Conservation (phyloP, 2,113 vertebrate species). For the Menura novaehollandiae region DNA sequence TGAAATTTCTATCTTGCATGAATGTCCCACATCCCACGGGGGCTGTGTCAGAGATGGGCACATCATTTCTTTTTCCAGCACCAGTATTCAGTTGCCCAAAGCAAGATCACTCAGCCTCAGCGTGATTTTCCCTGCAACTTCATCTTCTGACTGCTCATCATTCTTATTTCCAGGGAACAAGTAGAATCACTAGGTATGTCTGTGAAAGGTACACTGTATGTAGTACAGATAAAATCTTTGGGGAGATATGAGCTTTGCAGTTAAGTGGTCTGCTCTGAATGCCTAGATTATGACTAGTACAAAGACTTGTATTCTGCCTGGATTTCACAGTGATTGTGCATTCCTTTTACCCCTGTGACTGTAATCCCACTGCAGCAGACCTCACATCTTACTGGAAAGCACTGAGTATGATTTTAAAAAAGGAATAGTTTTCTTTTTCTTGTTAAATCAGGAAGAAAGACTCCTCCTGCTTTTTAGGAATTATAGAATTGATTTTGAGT, state of each 20-base stretch:
- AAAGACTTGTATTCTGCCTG: neutral
- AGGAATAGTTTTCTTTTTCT: neutral
- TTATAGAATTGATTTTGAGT: neutral
- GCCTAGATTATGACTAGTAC: neutral
- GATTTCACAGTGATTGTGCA: neutral
- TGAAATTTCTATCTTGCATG: neutral
- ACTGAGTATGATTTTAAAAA: neutral
- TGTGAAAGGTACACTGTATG: neutral
- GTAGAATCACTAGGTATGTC: neutral
- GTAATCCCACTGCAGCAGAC: neutral
- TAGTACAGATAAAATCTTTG: neutral
- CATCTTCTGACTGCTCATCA: slow-evolving; percentile 4
- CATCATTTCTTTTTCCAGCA: neutral
- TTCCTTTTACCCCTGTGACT: neutral
- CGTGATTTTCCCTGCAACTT: neutral
- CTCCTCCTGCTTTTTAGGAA: neutral
- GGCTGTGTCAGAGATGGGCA: neutral
- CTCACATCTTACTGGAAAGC: neutral
- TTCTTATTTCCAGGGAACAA: slow-evolving; percentile 19
- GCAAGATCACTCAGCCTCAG: neutral
- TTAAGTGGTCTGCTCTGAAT: neutral
- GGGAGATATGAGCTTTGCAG: neutral
- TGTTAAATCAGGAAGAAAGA: neutral
- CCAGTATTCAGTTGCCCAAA: neutral
- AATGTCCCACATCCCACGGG: neutral